phyloP scores from a whole-genome alignment of 2,797 vertebrate species.

The Rhynchonycteris naso region DNA sequence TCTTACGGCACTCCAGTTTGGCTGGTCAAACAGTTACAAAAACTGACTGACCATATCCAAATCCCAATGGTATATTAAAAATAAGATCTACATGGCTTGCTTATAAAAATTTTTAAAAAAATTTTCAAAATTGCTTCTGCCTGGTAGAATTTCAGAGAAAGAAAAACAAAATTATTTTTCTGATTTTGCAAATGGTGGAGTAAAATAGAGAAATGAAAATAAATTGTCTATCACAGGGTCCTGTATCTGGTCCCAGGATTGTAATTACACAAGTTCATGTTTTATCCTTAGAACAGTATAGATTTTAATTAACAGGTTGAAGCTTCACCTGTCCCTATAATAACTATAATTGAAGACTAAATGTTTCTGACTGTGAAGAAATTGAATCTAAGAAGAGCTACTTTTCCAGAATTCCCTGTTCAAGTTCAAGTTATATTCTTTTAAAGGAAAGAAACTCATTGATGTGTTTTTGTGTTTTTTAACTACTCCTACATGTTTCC shows the following conservation, averaged over 20 bases:
- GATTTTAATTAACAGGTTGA: not conserved
- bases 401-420: not conserved
- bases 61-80: not conserved
- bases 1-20: not conserved
- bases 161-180: not conserved
- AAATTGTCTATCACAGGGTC: not conserved
- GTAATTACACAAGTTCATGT: not conserved
- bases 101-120: not conserved
- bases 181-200: not conserved
- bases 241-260: not conserved
- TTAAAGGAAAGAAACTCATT: not conserved
- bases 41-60: not conserved
- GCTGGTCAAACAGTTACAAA: not conserved
- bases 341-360: not conserved
- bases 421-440: not conserved
- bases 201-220: not conserved
- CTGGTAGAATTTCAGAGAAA: not conserved
- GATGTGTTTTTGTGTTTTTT: too few species aligned
- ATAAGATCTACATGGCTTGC: not conserved
- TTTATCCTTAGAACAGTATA: not conserved
- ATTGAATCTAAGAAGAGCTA: constrained; percentile 17
- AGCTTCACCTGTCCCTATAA: not conserved
- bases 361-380: not conserved
- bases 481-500: not conserved
- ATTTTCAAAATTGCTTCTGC: not conserved